These are phyloP conservation scores for Tipula lateralis DNA, from an alignment of 2,888 invertebrate species.

Conservation along the genomic window DNA sequence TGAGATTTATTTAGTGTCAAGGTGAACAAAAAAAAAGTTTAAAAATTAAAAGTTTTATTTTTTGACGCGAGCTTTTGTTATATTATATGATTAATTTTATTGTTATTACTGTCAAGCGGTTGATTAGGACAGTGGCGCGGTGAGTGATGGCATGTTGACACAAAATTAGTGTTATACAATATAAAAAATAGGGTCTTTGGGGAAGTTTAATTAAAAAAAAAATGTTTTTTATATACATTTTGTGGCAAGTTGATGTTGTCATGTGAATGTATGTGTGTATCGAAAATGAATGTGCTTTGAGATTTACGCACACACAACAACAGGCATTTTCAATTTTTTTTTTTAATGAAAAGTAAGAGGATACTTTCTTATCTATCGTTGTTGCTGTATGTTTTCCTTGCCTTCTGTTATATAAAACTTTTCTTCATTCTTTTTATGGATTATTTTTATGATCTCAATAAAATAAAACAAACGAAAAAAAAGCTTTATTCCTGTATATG, in stretches of 20 bases:
- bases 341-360: not conserved
- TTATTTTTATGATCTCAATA: slow-evolving; percentile 5
- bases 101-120: not conserved
- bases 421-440: slow-evolving; percentile 12
- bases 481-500: not conserved
- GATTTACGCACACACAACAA: not conserved
- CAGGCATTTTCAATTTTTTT: not conserved
- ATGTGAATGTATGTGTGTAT: not conserved
- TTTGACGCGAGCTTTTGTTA: no score
- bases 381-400: not conserved
- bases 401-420: not conserved
- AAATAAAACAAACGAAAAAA: not conserved
- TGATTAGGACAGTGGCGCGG: no score
- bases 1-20: not conserved
- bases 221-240: not conserved
- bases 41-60: not conserved
- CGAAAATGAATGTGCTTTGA: not conserved
- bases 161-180: not conserved
- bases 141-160: no score
- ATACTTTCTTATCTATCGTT: not conserved
- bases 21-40: not conserved
- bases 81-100: not conserved
- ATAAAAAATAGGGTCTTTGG: not conserved
- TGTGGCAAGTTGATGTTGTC: not conserved
- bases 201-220: not conserved